Base-by-base conservation (phyloP, 2,888 invertebrate genomes). In the Tinea trinotella region DNA sequence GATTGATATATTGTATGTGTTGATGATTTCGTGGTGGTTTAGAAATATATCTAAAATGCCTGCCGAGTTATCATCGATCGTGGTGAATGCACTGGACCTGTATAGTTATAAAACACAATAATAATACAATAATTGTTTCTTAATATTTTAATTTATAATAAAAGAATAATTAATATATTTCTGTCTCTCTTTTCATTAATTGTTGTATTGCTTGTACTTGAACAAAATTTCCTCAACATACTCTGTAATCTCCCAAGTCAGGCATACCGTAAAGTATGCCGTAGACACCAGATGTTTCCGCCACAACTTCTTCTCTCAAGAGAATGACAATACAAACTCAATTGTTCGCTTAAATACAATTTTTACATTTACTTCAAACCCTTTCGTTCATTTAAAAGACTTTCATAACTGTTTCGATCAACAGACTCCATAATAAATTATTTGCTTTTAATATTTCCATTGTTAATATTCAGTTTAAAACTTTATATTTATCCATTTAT, bases 281-380 rank as follows among this genome's bases (percentile, higher is more conserved):
- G 48, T 19, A 48, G 48, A 19, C 48, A 19, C 15, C 48, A 48
- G 48, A 12, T 48, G 48, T 19, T 48, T 19, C 6, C 19, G 48
- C n/a, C 19, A 48, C 48, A 48, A 48, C 48, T 48, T 48, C 19
- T n/a, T 48, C 48, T 40, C 40, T 17, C 40, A 1, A 13, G 17
- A 17, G 40, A 40, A 48, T 15, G 17, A 48, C 48, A 48, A 48
- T 17, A 48, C n/a, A 48, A 48, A 48, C 48, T 48, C 48, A 48
- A 48, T 48, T 48, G 19, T 48, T 15, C 19, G 15, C 17, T 17
- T 19, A 48, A 48, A 48, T 48, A 48, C 18, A 48, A n/a, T 19
- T 48, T 18, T 48, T 48, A 48, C 17, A 18, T 7, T 10, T 5
- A 48, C 48, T 18, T 48, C 40, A 40, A 40, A 30, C 6, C 17